These are phyloP conservation scores for Agriopis marginaria DNA, from an alignment of 2,888 invertebrate genomes.

Conservation along the genomic window DNA sequence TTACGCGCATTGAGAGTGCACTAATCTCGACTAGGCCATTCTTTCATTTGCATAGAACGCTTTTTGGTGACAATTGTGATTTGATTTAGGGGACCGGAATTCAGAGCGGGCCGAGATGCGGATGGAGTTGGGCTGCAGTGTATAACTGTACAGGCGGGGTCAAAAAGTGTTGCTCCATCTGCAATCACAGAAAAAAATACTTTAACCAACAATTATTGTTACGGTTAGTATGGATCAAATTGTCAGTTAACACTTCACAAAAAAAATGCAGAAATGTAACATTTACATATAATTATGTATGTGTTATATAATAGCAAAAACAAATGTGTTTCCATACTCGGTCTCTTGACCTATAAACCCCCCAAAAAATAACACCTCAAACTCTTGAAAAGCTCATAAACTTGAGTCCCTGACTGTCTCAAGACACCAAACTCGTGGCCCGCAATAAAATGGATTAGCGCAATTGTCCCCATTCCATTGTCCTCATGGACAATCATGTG, in stretches of 20 bases:
- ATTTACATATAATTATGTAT: too few relatives aligned
- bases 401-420: conserved; percentile 45
- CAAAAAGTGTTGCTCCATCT: not conserved
- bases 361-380: conserved; percentile 30
- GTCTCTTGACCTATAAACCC: not conserved
- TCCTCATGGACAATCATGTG: conserved; percentile 36
- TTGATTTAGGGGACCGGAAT: conserved; percentile 79
- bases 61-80: conserved; percentile 72
- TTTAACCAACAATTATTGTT: not conserved
- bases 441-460: conserved; percentile 82
- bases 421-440: conserved; percentile 68
- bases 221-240: not conserved
- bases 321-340: not conserved
- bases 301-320: too few relatives aligned
- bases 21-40: conserved; percentile 77
- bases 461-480: conserved; percentile 45
- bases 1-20: conserved; percentile 76
- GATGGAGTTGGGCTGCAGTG: conserved; percentile 35
- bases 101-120: conserved; percentile 41
- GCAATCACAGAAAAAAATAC: too few relatives aligned
- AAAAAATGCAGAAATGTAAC: too few relatives aligned
- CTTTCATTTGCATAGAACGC: conserved; percentile 73
- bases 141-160: conserved; percentile 41
- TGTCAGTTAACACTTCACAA: too few relatives aligned
- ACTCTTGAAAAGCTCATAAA: conserved; percentile 39